phyloP scores from a whole-genome alignment of 2,888 invertebrate genomes.

The Pedicia rivosa region DNA sequence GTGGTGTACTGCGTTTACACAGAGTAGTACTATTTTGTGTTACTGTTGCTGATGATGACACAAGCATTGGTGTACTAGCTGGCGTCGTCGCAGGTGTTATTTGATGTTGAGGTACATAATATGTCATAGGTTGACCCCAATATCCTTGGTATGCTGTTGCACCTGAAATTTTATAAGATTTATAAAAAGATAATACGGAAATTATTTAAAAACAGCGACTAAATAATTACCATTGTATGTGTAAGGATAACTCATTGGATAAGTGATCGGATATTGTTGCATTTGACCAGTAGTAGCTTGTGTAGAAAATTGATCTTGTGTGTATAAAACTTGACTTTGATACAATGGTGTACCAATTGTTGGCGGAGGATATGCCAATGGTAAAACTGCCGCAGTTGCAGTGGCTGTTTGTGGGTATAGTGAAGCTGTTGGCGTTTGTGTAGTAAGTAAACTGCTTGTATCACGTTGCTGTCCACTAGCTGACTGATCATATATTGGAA shows the following conservation, averaged over 20 bases:
- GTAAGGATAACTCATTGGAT: conserved; percentile 30
- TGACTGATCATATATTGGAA: conserved; percentile 29
- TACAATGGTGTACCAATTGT: conserved; percentile 27
- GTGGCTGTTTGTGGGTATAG: conserved; percentile 23
- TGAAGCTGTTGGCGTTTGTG: conserved; percentile 21
- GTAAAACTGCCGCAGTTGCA: conserved; percentile 24
- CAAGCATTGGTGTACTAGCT: conserved; percentile 2
- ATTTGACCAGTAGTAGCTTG: conserved; percentile 20
- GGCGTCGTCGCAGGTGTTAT: conserved; percentile 19
- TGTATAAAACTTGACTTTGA: conserved; percentile 29
- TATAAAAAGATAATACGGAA: neutral
- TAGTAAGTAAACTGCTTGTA: conserved; percentile 11
- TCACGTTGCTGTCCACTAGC: conserved; percentile 21
- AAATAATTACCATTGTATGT: conserved; percentile 23
- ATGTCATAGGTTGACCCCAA: conserved; percentile 29
- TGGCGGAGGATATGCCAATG: conserved; percentile 26
- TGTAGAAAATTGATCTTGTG: conserved; percentile 23
- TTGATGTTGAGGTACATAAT: conserved; percentile 29
- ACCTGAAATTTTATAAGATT: conserved; percentile 2
- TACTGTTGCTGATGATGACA: conserved; percentile 18
- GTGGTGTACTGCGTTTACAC: conserved; percentile 2
- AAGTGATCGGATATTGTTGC: conserved; percentile 29
- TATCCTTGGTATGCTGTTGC: conserved; percentile 18
- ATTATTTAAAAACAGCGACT: neutral
- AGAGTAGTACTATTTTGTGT: conserved; percentile 12